These are phyloP conservation scores for Dolichoris vasculosae DNA, from an alignment of 1,140 invertebrate species.

Conservation along the genomic window DNA sequence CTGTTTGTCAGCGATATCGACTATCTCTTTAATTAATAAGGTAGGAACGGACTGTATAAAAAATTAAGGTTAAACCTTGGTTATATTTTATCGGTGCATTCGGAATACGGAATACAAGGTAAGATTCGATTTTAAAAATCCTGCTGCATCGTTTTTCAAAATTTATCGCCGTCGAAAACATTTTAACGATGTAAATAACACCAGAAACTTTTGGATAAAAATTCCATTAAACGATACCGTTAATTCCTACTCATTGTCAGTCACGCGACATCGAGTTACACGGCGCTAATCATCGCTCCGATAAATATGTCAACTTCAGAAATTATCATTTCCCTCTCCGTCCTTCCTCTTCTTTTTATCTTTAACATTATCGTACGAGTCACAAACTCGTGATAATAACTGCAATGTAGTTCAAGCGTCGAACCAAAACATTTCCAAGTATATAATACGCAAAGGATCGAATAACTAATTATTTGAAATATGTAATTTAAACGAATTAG, in stretches of 20 bases:
- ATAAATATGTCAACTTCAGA: conserved; percentile 10
- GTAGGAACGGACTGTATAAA: too few relatives aligned
- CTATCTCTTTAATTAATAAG: too few relatives aligned
- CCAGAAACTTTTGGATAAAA: background rate
- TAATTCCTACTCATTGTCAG: conserved; percentile 4
- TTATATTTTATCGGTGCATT: background rate
- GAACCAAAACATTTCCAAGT: conserved; percentile 6
- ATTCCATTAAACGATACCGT: background rate
- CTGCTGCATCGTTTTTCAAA: background rate
- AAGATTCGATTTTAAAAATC: too few relatives aligned
- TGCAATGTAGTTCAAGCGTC: background rate
- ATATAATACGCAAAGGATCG: background rate
- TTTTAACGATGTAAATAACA: background rate
- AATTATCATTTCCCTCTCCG: background rate
- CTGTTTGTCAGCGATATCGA: too few relatives aligned
- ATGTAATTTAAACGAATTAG: background rate
- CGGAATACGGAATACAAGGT: too few relatives aligned
- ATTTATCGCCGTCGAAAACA: background rate
- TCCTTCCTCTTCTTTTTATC: background rate
- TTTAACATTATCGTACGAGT: conserved; percentile 4
- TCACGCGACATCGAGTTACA: conserved; percentile 23
- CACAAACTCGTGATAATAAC: conserved; percentile 44
- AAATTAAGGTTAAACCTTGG: too few relatives aligned
- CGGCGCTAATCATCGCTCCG: background rate
- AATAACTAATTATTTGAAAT: background rate